Conservation (phyloP, 2,113 vertebrate genomes). For the Tautogolabrus adspersus region DNA sequence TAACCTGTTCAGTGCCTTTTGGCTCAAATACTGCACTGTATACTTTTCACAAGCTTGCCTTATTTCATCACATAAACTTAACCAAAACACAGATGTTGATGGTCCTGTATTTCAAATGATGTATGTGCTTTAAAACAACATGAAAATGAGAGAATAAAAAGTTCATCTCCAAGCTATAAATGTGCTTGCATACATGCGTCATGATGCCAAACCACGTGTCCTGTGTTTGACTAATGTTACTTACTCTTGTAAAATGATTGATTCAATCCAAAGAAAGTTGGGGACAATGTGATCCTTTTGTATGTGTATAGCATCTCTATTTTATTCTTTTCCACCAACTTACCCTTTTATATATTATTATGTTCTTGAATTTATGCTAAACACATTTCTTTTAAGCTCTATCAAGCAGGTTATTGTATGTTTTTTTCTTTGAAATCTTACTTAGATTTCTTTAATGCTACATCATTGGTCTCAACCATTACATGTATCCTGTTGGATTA, state of each 20-base stretch:
- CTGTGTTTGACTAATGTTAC: conserved; percentile 25
- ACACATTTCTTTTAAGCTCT: conserved; percentile 5
- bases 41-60: conserved; percentile 52
- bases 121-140: conserved; percentile 14
- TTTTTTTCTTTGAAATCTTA: background rate
- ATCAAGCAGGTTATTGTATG: background rate
- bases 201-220: conserved; percentile 7
- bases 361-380: conserved; percentile 35
- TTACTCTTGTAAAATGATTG: conserved; percentile 15
- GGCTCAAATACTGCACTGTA: conserved; percentile 42
- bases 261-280: conserved; percentile 40
- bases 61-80: conserved; percentile 34
- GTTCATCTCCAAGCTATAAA: background rate
- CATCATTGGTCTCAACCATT: conserved; percentile 13
- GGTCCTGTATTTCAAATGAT: conserved; percentile 41
- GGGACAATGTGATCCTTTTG: conserved; percentile 2
- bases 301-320: conserved; percentile 43
- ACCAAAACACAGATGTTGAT: background rate
- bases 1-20: conserved; percentile 50
- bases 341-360: conserved; percentile 34
- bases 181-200: background rate
- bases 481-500: conserved; percentile 10
- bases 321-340: conserved; percentile 22
- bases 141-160: conserved; percentile 14
- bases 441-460: background rate